phyloP scores from a whole-genome alignment of 2,797 vertebrate species.

The Huso huso region DNA sequence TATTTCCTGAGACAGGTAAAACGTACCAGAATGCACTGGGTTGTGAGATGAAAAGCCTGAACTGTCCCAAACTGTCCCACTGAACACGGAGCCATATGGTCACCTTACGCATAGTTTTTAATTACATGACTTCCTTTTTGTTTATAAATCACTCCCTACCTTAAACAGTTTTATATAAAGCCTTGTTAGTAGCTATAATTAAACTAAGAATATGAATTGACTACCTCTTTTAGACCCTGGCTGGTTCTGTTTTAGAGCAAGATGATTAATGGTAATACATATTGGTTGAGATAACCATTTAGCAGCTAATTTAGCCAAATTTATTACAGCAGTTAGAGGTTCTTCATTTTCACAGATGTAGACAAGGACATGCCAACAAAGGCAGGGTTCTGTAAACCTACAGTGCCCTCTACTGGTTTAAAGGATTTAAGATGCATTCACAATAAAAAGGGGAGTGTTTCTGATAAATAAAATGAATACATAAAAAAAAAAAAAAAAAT shows the following conservation, averaged over 20 bases:
- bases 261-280: slow-evolving; percentile 98
- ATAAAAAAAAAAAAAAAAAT: no score
- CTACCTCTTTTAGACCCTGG: slow-evolving; percentile 73
- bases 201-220: slow-evolving; percentile 93
- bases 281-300: slow-evolving; percentile 99
- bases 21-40: no score
- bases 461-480: no score
- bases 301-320: slow-evolving; percentile 98
- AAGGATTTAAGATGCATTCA: not conserved
- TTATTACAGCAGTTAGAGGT: slow-evolving; percentile 85
- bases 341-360: slow-evolving; percentile 74
- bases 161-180: slow-evolving; percentile 77
- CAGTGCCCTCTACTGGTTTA: slow-evolving; percentile 74
- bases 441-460: no score
- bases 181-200: slow-evolving; percentile 86
- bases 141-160: slow-evolving; percentile 60
- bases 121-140: slow-evolving; percentile 60
- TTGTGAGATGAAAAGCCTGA: no score
- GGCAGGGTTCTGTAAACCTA: slow-evolving; percentile 53
- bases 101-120: slow-evolving; percentile 46
- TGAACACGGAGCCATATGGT: no score
- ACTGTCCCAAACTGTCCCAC: no score
- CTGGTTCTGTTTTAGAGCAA: slow-evolving; percentile 89
- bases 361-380: slow-evolving; percentile 67
- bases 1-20: no score